Evolutionary conservation across 1,140 invertebrate genomes (phyloP), one percentile per base, ranked within the genome.

Genomic region (Nasonia vitripennis): DNA sequence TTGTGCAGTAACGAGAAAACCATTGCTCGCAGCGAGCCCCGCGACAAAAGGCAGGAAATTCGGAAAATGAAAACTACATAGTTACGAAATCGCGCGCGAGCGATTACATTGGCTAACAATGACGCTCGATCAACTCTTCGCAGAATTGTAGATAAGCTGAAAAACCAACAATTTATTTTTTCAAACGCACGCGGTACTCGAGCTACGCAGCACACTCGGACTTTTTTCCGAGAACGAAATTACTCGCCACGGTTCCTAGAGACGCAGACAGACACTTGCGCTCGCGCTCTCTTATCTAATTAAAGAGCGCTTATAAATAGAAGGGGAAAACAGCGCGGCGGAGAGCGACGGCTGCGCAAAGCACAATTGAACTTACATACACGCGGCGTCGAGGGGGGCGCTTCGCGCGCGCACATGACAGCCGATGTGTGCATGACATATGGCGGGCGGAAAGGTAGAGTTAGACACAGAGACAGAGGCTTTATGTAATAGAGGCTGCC

Each of bases 391-490:
- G 79, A 62, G 75, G 79, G 62, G 83, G 86, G 87, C 86, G 87
- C 73, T 79, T 81, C 82, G 86, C 83, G 87, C 78, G 9, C 9
- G 41, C 14, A 88, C 86, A 86, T 85, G 83, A 87, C 86, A 89
- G 86, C 81, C 34, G 83, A 77, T 55, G 85, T 17, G 71, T 27
- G 34, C 34, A 41, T 37, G 71, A 1, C 71, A 68, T 27, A 17
- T 27, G n/a, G 20, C 20, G 23, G 9, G 17, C 41, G 6, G 37
- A 9, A n/a, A 17, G 74, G 74, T 17, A n/a, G 27, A 27, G 27
- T 27, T 10, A 17, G 74, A 77, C 34, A 20, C 0, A 75, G 41
- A 48, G 20, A 75, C 12, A 75, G 70, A 6, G 11, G 48, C 27
- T 48, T 81, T 81, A 81, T 71, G 79, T 71, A 81, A 81, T 51